Evolutionary conservation across 2,888 invertebrate species (phyloP).

Genomic region (Hoplodrina ambigua): DNA sequence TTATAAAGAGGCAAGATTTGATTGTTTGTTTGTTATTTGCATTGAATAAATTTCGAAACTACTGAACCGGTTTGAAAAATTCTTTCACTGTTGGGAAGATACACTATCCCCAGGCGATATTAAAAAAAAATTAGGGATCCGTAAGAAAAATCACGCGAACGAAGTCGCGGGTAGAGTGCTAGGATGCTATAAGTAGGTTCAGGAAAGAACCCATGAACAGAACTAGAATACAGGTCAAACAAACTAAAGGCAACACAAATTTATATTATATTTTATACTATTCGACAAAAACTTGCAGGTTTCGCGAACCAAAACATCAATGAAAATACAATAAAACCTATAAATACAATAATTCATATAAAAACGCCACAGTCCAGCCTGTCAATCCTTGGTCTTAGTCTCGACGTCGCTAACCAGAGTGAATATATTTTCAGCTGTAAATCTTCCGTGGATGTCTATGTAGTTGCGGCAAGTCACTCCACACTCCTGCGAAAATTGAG

Average conservation of each 20-base stretch:
- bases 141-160: too few species aligned
- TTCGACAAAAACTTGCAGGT: background rate
- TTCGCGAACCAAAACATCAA: background rate
- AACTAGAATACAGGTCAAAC: background rate
- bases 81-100: too few species aligned
- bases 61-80: too few species aligned
- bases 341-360: background rate
- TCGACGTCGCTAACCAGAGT: slow-evolving; percentile 83
- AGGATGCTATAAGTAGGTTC: background rate
- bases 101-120: too few species aligned
- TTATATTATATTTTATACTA: background rate
- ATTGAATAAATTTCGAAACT: too few species aligned
- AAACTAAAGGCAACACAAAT: background rate
- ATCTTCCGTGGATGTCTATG: slow-evolving; percentile 81
- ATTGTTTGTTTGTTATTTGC: too few species aligned
- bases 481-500: slow-evolving; percentile 78
- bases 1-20: too few species aligned
- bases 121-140: too few species aligned
- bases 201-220: background rate
- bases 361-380: background rate
- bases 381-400: slow-evolving; percentile 77
- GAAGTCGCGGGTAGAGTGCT: too few species aligned
- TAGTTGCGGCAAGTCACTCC: slow-evolving; percentile 87
- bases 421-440: slow-evolving; percentile 86
- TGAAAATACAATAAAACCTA: background rate